These are phyloP conservation scores for Lasioglossum lativentre DNA, from an alignment of 2,888 invertebrate genomes.

Conservation along the genomic window DNA sequence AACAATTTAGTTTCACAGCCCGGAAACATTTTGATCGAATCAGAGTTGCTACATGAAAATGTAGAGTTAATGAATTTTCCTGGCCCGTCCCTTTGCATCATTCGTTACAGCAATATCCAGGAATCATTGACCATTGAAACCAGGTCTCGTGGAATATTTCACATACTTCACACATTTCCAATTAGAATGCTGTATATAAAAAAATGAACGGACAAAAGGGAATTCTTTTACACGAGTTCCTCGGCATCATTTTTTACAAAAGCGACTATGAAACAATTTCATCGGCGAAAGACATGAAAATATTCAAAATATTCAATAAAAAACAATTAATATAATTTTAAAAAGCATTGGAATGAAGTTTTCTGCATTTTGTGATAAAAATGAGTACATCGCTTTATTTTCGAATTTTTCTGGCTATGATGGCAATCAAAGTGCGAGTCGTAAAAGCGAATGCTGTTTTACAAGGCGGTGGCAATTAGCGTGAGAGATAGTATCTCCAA, in stretches of 20 bases:
- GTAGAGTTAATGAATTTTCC: background rate
- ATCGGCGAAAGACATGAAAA: background rate
- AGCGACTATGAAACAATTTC: background rate
- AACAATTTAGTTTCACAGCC: background rate
- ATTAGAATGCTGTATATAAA: background rate
- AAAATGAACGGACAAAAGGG: background rate
- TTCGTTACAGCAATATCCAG: background rate
- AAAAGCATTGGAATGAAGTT: background rate
- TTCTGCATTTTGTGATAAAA: no score
- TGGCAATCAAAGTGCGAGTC: background rate
- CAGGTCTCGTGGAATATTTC: background rate
- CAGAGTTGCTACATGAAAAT: background rate
- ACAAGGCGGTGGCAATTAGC: background rate
- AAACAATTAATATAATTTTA: no score
- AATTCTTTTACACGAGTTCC: background rate
- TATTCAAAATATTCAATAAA: background rate
- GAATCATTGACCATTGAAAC: background rate
- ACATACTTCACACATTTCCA: background rate
- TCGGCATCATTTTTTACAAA: background rate
- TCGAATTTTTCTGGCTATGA: background rate
- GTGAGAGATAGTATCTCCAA: background rate
- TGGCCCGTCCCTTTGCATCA: background rate
- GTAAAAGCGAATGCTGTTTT: background rate
- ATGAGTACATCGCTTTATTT: background rate
- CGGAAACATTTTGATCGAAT: background rate